Evolutionary conservation across 2,888 invertebrate genomes (phyloP).

Genomic region (Erebia palarica): DNA sequence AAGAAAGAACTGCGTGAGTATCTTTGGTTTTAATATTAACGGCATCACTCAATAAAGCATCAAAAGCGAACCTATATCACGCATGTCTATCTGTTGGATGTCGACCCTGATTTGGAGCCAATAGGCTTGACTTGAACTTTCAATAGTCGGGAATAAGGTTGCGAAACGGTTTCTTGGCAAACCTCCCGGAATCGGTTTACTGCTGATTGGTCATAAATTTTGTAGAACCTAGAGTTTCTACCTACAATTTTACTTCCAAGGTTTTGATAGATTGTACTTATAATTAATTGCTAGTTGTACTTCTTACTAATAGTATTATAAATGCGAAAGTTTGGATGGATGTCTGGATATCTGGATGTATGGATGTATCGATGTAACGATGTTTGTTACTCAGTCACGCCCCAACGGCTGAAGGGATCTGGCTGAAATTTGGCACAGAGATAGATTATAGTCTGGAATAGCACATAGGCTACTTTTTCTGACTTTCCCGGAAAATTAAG

Average conservation of each 20-base stretch:
- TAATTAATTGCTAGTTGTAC: no score
- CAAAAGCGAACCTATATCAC: slow-evolving; percentile 38
- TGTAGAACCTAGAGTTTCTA: not conserved
- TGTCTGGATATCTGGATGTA: no score
- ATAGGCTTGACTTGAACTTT: slow-evolving; percentile 8
- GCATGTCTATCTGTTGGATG: slow-evolving; percentile 34
- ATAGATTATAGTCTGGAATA: no score
- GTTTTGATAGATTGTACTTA: not conserved
- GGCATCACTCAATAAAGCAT: slow-evolving; percentile 32
- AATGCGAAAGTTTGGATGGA: no score
- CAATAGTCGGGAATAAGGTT: slow-evolving; percentile 9
- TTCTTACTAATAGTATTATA: no score
- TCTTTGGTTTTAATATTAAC: slow-evolving; percentile 10
- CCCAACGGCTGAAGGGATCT: no score
- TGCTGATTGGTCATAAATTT: slow-evolving; percentile 1
- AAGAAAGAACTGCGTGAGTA: not conserved
- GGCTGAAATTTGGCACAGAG: no score
- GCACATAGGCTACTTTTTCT: no score
- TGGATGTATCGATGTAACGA: no score
- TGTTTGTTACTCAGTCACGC: no score
- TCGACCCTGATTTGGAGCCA: slow-evolving; percentile 30
- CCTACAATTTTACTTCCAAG: no score
- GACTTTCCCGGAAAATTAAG: no score
- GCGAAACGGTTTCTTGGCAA: slow-evolving; percentile 4
- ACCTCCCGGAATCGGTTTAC: slow-evolving; percentile 8